Evolutionary conservation across 2,888 invertebrate genomes (phyloP).

Genomic region (Athalia rosae): DNA sequence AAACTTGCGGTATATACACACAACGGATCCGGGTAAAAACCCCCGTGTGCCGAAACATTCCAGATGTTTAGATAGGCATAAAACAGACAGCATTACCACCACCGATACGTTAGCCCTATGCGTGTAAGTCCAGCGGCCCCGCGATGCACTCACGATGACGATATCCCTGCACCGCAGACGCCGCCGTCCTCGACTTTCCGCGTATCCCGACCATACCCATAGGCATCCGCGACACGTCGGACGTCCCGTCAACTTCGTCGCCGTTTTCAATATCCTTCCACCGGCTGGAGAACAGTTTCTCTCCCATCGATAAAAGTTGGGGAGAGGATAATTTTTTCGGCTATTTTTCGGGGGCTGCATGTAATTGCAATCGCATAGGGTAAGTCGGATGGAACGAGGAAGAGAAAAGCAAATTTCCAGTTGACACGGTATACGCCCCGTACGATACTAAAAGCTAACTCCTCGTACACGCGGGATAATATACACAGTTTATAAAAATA

Average conservation of each 20-base stretch:
- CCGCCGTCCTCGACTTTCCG: not conserved
- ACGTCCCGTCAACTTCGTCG: not conserved
- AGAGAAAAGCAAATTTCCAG: too few species aligned
- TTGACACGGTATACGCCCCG: too few species aligned
- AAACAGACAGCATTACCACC: slow-evolving; percentile 47
- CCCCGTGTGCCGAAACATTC: slow-evolving; percentile 40
- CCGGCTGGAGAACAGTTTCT: too few species aligned
- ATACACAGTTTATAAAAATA: slow-evolving; percentile 28
- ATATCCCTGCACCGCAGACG: too few species aligned
- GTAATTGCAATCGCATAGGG: too few species aligned
- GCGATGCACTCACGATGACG: slow-evolving; percentile 27
- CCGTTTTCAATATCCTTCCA: not conserved
- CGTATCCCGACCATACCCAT: not conserved
- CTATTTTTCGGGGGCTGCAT: too few species aligned
- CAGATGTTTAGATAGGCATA: slow-evolving; percentile 48
- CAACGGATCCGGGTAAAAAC: slow-evolving; percentile 11
- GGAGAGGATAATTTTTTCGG: too few species aligned
- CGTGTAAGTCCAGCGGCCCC: too few species aligned
- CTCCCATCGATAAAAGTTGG: too few species aligned
- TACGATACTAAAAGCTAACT: not conserved
- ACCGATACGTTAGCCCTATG: slow-evolving; percentile 21
- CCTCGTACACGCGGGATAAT: slow-evolving; percentile 2
- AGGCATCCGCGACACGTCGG: not conserved
- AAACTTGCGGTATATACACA: slow-evolving; percentile 2
- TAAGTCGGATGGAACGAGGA: too few species aligned